phyloP scores from a whole-genome alignment of 2,113 vertebrate genomes.

The Aramus guarauna region DNA sequence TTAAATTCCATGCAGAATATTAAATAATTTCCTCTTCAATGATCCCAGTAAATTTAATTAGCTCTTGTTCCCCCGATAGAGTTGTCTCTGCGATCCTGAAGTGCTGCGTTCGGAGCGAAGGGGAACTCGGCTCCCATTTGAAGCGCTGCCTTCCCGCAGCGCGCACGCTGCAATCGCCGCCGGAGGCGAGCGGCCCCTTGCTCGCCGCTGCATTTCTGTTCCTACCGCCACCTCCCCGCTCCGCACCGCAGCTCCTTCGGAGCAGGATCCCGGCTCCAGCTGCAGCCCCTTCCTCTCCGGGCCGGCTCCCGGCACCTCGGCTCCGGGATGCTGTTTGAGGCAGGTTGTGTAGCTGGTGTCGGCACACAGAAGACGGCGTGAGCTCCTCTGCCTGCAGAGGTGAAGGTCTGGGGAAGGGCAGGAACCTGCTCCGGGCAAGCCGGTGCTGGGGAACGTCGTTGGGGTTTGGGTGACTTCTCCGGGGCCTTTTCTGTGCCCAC shows the following conservation, averaged over 20 bases:
- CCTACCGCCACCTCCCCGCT: rapidly evolving
- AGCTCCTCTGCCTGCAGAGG: not conserved
- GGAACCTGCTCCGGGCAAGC: not conserved
- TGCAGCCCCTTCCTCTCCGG: not conserved
- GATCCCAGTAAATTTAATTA: conserved; percentile 85
- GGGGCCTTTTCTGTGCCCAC: not conserved
- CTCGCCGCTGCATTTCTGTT: rapidly evolving
- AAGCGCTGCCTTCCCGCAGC: not conserved
- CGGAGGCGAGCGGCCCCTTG: rapidly evolving
- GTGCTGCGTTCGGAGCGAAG: not conserved
- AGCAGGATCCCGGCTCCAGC: not conserved
- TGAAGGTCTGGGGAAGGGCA: not conserved
- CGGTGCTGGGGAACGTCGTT: not conserved
- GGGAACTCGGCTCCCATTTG: not conserved
- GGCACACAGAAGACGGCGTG: rapidly evolving
- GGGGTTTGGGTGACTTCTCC: not conserved
- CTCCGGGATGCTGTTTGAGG: not conserved
- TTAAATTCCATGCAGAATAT: conserved; percentile 73
- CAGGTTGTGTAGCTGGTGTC: not conserved
- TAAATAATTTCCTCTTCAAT: conserved; percentile 82
- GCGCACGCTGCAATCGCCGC: rapidly evolving
- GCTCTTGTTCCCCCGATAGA: conserved; percentile 73
- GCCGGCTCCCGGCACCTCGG: rapidly evolving
- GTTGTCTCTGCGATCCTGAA: conserved; percentile 62
- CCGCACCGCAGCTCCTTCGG: rapidly evolving